Conservation (phyloP, 2,888 invertebrate species). For the Notodonta dromedarius region DNA sequence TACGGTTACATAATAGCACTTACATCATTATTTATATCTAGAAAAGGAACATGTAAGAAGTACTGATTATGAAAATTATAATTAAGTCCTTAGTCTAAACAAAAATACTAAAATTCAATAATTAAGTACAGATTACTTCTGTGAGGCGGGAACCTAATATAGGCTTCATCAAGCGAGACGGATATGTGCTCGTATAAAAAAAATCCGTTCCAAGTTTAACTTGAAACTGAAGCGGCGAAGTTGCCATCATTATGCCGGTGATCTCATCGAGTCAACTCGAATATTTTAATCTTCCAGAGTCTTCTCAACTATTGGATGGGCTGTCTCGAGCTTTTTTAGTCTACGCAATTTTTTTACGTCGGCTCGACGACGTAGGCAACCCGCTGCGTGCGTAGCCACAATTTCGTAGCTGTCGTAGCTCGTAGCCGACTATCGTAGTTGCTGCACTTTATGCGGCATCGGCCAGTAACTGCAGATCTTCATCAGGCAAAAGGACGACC, state of each 20-base stretch:
- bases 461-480: constrained; percentile 66
- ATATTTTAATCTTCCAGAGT: constrained; percentile 9
- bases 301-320: not conserved
- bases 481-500: constrained; percentile 62
- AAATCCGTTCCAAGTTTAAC: constrained; percentile 7
- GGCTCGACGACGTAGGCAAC: constrained; percentile 4
- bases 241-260: not conserved
- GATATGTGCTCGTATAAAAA: constrained; percentile 7
- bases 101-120: constrained; percentile 56
- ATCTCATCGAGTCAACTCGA: no score
- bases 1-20: constrained; percentile 31
- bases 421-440: constrained; percentile 22
- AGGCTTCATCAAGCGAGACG: constrained; percentile 49
- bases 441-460: constrained; percentile 42
- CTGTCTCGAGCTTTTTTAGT: not conserved
- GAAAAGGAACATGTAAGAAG: constrained; percentile 29
- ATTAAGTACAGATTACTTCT: constrained; percentile 71
- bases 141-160: constrained; percentile 70
- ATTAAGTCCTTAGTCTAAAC: constrained; percentile 22
- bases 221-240: not conserved
- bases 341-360: constrained; percentile 3
- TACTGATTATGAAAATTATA: constrained; percentile 22
- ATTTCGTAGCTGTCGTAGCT: not conserved
- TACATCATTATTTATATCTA: constrained; percentile 22
- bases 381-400: not conserved